phyloP scores from a whole-genome alignment of 2,888 invertebrate species.

The Trachelus troglodyta region DNA sequence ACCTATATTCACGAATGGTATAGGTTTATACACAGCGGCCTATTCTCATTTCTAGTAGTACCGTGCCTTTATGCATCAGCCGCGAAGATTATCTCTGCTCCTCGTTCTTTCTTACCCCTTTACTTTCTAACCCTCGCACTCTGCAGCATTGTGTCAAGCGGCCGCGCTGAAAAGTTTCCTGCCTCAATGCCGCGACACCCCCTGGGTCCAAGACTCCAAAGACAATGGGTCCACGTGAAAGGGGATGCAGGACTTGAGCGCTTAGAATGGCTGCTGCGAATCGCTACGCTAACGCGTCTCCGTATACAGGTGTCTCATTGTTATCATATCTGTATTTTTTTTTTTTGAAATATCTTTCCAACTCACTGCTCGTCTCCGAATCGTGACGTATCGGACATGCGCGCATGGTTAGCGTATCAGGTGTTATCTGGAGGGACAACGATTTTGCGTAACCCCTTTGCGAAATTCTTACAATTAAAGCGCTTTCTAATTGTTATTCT shows the following conservation, averaged over 20 bases:
- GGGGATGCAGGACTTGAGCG: neutral
- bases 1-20: neutral
- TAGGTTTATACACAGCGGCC: neutral
- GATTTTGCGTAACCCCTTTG: constrained; percentile 37
- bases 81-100: neutral
- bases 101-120: neutral
- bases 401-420: neutral
- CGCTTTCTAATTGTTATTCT: constrained; percentile 60
- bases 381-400: neutral
- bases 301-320: constrained; percentile 41
- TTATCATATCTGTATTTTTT: constrained; percentile 21
- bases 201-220: neutral
- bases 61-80: neutral
- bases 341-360: neutral
- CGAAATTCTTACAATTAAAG: constrained; percentile 60
- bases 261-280: neutral
- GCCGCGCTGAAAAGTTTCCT: neutral
- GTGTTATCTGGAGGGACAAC: neutral
- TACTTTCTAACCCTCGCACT: neutral
- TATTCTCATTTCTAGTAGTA: neutral
- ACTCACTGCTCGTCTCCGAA: neutral
- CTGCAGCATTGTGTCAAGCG: too few relatives aligned
- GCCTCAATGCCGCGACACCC: neutral
- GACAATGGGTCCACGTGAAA: neutral
- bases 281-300: neutral